Base-by-base conservation (phyloP, 1,140 invertebrate species). In the Scaptomyza montana region DNA sequence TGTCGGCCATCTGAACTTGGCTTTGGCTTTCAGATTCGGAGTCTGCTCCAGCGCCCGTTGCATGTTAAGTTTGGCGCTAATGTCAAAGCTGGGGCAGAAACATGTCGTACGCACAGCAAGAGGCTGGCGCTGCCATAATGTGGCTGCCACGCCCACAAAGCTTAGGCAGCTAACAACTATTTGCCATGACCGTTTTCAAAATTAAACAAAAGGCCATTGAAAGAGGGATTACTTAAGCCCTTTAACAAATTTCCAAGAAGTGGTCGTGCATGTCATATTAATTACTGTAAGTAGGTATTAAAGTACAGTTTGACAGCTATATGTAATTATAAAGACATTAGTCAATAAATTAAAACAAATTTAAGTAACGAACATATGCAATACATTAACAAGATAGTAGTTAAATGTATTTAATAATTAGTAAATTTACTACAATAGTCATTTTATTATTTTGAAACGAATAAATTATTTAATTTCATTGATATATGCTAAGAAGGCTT, bases 31-130 rank as follows among this genome's bases (percentile, higher is more conserved):
- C 30, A 16, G 55, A 55, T 55, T 73, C 30, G 8, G 1, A 36
- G 55, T 49, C 49, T 46, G 47, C 54, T 53, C 36, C 21, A 12
- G 36, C 62, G 49, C 55, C 41, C 60, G 69, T 68, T 75, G 74
- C 81, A 81, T 87, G 82, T 81, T 78, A 76, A 62, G 82, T 87
- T 78, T 78, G 75, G 71, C 82, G 71, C 78, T 81, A 87, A 78
- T 81, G 82, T 87, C 82, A 86, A 87, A 85, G 46, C 56, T 61
- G 74, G 77, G 62, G 59, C 77, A 56, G 61, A 9, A 85, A 13
- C 73, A 85, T 86, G 81, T 86, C 82, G 67, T 57, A 81, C 75
- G 81, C 78, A 86, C 71, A 80, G 74, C 54, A 65, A 60, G 69
- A 28, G 39, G 69, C 55, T 57, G 69, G 10, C 43, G 21, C 55